Evolutionary conservation across 2,888 invertebrate genomes (phyloP), one percentile per base, ranked within the genome.

Genomic region (Homarus gammarus): DNA sequence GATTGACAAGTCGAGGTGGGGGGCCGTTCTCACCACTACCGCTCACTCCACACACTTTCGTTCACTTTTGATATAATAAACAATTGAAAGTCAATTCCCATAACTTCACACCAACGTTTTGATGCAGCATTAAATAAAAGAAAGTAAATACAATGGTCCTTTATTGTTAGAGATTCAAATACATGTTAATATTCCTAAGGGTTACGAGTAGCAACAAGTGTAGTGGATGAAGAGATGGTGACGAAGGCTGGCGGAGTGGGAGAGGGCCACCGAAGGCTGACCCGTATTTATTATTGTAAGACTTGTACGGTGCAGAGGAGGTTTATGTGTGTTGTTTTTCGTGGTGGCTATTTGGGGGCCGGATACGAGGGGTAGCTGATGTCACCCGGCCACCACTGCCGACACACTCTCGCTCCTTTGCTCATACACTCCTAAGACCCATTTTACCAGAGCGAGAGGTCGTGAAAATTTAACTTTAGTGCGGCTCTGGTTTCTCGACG

Each of bases 311-410:
- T 56, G 87, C 87, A 70, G 79, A 70, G 84, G 72, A 73, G 87
- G 79, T 87, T 81, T 87, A 51, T 87, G 79, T 87, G 72, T 87
- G 79, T 87, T 85, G 84, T 85, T 85, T 85, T 85, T 85, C 84
- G 31, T 77, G 84, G 56, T 75, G 84, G 75, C 77, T 85, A 85
- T 77, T 77, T 77, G 77, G 75, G 61, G 75, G 84, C 84, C 84
- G 84, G 84, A 84, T 84, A 84, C 84, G 84, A 44, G 49, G 44
- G 31, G 49, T 5, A 18, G 44, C 27, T 75, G 73, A 75, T 75
- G 73, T 75, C 73, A 75, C 73, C 44, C 73, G 72, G 18, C 33
- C 70, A 15, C n/a, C 70, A 33, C 38, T 36, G 27, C 44, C 73
- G 31, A 18, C 49, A 27, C 22, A 44, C 75, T 36, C 75, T 36